Evolutionary conservation across 2,888 invertebrate species (phyloP), one percentile per base, ranked within the genome.

Genomic region (Drosophila kokeensis): DNA sequence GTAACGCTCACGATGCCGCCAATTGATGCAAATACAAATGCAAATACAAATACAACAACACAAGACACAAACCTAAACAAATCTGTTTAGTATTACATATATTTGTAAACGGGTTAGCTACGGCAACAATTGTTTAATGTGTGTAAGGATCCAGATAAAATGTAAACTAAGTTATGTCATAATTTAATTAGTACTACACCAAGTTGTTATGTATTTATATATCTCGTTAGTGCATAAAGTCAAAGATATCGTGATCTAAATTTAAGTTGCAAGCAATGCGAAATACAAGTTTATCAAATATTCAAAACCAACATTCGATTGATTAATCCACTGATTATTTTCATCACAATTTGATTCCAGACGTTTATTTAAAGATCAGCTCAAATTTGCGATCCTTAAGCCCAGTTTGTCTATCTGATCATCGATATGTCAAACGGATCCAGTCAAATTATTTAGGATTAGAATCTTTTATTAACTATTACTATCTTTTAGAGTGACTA

Each of bases 191-290:
- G 82, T 52, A 60, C 73, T 60, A 62, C 72, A 77, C 61, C 73
- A 84, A 76, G 60, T 83, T 89, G 88, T 83, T 83, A 85, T 89
- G 75, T 87, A 86, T 87, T 82, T 89, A 75, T 75, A 78, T 75
- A 78, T 85, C 82, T 85, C 86, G 75, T 70, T 89, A 87, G 87
- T 79, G 69, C 69, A 76, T 88, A 83, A 81, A 81, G 71, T 90
- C 86, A 87, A 87, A 89, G 83, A 87, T 89, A 88, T 82, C 87
- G 87, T 87, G 87, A 87, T 87, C 74, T 87, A 87, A 57, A 72
- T 76, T 71, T 87, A 87, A 87, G 87, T 75, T 78, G 50, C 76
- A 79, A 63, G 18, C 36, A 72, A 66, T 66, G 67, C 71, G 53
- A 81, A 76, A 76, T 79, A 76, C 70, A 75, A 50, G 40, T 57